phyloP scores from a whole-genome alignment of 2,113 vertebrate genomes.

The Fregetta grallaria region DNA sequence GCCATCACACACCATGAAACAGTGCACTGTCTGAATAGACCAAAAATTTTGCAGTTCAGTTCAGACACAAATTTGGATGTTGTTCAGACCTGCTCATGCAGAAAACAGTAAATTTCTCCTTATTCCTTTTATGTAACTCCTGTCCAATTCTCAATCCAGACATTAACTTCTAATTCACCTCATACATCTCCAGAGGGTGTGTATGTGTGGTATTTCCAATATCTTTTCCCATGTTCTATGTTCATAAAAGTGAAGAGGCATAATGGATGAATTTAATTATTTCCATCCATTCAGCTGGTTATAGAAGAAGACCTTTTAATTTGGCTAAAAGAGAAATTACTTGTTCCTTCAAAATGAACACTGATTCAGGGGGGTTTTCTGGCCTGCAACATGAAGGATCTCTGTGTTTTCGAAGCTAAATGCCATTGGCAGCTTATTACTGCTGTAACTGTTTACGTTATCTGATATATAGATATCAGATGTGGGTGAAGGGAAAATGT shows the following conservation, averaged over 20 bases:
- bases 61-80: background rate
- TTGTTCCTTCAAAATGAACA: background rate
- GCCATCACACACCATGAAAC: background rate
- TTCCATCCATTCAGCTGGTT: background rate
- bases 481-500: background rate
- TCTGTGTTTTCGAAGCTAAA: background rate
- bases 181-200: background rate
- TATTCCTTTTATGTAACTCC: background rate
- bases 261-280: constrained; percentile 9
- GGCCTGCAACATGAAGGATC: background rate
- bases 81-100: background rate
- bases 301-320: background rate
- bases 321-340: background rate
- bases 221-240: background rate
- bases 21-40: background rate
- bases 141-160: background rate
- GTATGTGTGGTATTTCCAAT: background rate
- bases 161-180: constrained; percentile 40
- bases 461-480: background rate
- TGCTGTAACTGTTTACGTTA: background rate
- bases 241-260: background rate
- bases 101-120: background rate
- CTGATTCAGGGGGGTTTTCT: background rate
- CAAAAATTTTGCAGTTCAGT: background rate
- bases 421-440: background rate